Evolutionary conservation across 1,140 invertebrate genomes (phyloP), one percentile per base, ranked within the genome.

Genomic region (Batillaria attramentaria): DNA sequence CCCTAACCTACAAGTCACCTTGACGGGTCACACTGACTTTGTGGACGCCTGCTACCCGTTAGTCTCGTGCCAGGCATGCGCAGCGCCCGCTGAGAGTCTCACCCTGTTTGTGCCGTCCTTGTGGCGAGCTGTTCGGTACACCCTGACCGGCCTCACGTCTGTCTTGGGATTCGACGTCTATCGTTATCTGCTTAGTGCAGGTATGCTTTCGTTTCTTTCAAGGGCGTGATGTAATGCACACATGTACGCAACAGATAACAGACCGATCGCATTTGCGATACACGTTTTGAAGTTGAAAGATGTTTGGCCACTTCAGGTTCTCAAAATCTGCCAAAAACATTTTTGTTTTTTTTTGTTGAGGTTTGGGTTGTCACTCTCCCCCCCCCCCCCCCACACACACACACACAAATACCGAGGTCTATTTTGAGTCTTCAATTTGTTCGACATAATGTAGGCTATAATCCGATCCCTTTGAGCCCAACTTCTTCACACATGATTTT

Each of bases 1-100:
- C 54, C 33, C 35, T 28, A 42, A 24, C 31, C 3, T 39, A 2
- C 6, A 8, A 2, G 73, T 75, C 31, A 20, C 35, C 1, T 3
- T 75, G 4, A 42, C 54, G 42, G 73, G 73, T 1, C 37, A n/a
- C 1, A 75, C 73, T 20, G 73, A 75, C 18, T 75, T 75, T 57
- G 42, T 60, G 35, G 33, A 50, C 18, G 57, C 73, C 35, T 75
- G 73, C 54, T 62, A 31, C 54, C 54, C 73, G 4, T 3, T 35
- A 28, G 20, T 57, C 73, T 62, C 46, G 31, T 42, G 54, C 57
- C 57, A 62, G 8, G 37, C 35, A 0, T 75, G 73, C 39, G 35
- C 24, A 2, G 3, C 73, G 20, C 54, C 73, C 0, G 57, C 46
- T 24, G 6, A 31, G 2, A 20, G 8, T 16, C 33, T 75, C 33